Conservation (phyloP, 2,113 vertebrate genomes). For the Malurus elegans region DNA sequence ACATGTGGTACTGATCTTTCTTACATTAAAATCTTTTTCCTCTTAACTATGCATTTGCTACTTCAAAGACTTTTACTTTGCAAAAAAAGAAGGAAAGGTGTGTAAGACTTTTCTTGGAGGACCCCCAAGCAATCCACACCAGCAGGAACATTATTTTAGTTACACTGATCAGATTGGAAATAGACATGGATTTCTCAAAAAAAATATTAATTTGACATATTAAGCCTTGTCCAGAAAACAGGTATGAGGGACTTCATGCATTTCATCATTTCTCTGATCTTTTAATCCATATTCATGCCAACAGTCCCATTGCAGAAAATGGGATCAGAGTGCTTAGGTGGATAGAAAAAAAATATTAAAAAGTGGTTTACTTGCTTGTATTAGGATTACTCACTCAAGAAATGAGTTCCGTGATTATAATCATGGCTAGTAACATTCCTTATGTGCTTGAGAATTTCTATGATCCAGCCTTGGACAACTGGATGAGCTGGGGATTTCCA, state of each 20-base stretch:
- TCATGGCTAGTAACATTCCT: neutral
- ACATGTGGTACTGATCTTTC: neutral
- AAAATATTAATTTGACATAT: neutral
- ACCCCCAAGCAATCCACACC: neutral
- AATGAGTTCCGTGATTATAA: neutral
- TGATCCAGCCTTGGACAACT: constrained; percentile 16
- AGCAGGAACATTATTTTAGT: neutral
- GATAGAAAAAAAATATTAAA: neutral
- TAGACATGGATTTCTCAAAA: neutral
- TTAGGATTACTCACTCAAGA: constrained; percentile 6
- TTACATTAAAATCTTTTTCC: neutral
- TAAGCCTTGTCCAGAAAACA: neutral
- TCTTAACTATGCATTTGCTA: neutral
- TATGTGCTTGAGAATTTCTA: neutral
- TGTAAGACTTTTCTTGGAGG: neutral
- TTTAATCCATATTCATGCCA: constrained; percentile 25
- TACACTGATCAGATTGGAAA: neutral
- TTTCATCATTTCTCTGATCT: constrained; percentile 22
- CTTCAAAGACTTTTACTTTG: neutral
- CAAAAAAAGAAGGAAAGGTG: accelerated
- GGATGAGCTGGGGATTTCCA: constrained; percentile 42
- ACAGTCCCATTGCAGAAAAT: neutral
- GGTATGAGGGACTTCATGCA: neutral
- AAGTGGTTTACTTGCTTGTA: neutral
- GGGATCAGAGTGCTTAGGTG: neutral